Evolutionary conservation across 2,888 invertebrate species (phyloP).

Genomic region (Baronia brevicornis): DNA sequence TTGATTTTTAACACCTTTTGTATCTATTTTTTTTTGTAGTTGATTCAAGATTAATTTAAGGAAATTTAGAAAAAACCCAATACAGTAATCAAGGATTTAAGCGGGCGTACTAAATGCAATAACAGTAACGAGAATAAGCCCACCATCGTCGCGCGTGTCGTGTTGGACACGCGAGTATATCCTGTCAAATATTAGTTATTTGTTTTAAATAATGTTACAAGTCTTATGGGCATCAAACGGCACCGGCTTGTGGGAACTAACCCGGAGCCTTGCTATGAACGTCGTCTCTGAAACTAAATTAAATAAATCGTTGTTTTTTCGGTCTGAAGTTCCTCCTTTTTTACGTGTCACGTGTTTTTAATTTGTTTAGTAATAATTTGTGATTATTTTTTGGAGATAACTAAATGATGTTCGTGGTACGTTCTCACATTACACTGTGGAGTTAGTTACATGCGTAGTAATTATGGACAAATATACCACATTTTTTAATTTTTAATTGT

Average conservation of each 20-base stretch:
- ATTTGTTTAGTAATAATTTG: conserved; percentile 10
- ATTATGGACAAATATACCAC: not conserved
- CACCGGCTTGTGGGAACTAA: conserved; percentile 13
- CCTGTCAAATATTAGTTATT: conserved; percentile 39
- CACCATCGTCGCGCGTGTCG: conserved; percentile 17
- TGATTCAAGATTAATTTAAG: too few relatives aligned
- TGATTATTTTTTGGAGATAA: conserved; percentile 8
- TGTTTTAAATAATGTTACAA: conserved; percentile 33
- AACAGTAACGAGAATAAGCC: not conserved
- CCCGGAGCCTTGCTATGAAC: conserved; percentile 4
- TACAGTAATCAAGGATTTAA: too few relatives aligned
- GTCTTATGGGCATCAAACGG: conserved; percentile 18
- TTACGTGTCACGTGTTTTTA: conserved; percentile 3
- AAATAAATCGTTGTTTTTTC: conserved; percentile 1
- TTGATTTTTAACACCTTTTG: too few relatives aligned
- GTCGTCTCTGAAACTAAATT: not conserved
- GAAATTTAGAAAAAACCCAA: too few relatives aligned
- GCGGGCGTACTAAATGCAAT: conserved; percentile 5
- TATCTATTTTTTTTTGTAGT: too few relatives aligned
- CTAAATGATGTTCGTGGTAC: not conserved
- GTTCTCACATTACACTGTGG: not conserved
- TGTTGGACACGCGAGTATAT: conserved; percentile 22
- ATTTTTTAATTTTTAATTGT: not conserved
- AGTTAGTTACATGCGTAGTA: not conserved
- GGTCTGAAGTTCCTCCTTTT: conserved; percentile 2